A percentile compares a stretch with the other conserved stretches of the same genome.
Conservation (phyloP, 2,113 vertebrate genomes). For the western clawed frog (Xenopus tropicalis) region DNA sequence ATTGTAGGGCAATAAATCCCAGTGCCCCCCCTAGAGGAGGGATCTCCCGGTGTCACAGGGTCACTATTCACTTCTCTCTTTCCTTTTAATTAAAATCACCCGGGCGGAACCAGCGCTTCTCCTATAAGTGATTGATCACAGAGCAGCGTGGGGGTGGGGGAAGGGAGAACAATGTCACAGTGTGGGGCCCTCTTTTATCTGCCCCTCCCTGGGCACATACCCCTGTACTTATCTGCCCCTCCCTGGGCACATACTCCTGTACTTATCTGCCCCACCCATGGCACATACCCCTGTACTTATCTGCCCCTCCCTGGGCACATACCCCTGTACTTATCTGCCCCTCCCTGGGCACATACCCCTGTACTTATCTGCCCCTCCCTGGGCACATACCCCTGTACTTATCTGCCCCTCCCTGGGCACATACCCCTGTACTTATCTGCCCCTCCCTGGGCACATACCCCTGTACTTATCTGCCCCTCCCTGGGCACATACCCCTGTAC, state of each 20-base stretch:
- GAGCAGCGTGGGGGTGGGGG: not conserved
- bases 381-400: too few relatives aligned
- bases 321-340: too few relatives aligned
- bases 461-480: not conserved
- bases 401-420: not conserved
- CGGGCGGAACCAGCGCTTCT: not conserved
- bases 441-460: too few relatives aligned
- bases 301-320: too few relatives aligned
- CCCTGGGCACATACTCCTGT: not conserved
- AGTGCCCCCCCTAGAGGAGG: not conserved
- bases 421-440: conserved; percentile 1
- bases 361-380: conserved; percentile 1
- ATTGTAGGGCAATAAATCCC: not conserved
- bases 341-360: not conserved
- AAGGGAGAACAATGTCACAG: too few relatives aligned
- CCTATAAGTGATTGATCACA: too few relatives aligned
- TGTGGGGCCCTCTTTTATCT: not conserved
- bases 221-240: not conserved
- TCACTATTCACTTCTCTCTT: conserved; percentile 8
- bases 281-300: not conserved
- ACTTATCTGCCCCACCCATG: not conserved
- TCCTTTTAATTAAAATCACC: conserved; percentile 22
- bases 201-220: too few relatives aligned
- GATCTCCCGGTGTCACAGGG: not conserved
- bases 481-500: not conserved